A percentile compares a stretch with the other conserved stretches of the same genome.
These are phyloP conservation scores for Steinernema khuongi DNA, from an alignment of 1,140 invertebrate species.

Conservation along the genomic window DNA sequence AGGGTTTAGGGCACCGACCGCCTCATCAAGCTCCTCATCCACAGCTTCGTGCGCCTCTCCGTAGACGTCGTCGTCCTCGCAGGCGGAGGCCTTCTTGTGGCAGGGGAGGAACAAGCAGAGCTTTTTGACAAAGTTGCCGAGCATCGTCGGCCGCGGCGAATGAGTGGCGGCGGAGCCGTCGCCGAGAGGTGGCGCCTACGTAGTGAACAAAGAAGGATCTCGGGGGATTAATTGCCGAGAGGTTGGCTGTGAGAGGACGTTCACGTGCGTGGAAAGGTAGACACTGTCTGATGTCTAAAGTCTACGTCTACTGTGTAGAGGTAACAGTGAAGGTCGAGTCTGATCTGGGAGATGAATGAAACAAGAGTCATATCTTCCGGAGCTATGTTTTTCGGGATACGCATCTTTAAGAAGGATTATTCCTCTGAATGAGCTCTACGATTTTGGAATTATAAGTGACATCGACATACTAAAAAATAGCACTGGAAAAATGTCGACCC, in stretches of 20 bases:
- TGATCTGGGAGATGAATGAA: too few relatives aligned
- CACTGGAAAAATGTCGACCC: too few relatives aligned
- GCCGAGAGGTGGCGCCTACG: neutral
- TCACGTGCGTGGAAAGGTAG: neutral
- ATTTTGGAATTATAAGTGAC: too few relatives aligned
- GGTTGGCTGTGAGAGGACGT: neutral
- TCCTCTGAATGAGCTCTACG: too few relatives aligned
- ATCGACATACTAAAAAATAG: too few relatives aligned
- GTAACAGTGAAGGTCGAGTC: too few relatives aligned
- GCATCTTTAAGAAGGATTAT: too few relatives aligned
- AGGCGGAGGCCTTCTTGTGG: neutral
- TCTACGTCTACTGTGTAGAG: too few relatives aligned
- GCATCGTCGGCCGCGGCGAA: neutral
- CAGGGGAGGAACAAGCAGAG: neutral
- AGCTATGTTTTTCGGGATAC: too few relatives aligned
- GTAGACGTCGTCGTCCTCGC: neutral
- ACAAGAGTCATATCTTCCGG: too few relatives aligned
- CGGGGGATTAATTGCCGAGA: neutral
- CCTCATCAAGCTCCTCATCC: too few relatives aligned
- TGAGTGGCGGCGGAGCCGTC: neutral
- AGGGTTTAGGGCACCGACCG: neutral
- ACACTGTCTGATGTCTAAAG: too few relatives aligned
- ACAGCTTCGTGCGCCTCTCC: neutral
- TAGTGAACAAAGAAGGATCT: neutral
- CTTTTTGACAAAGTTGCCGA: neutral